Evolutionary conservation across 2,888 invertebrate species (phyloP), one percentile per base, ranked within the genome.

Genomic region (Malthinus flaveolus): DNA sequence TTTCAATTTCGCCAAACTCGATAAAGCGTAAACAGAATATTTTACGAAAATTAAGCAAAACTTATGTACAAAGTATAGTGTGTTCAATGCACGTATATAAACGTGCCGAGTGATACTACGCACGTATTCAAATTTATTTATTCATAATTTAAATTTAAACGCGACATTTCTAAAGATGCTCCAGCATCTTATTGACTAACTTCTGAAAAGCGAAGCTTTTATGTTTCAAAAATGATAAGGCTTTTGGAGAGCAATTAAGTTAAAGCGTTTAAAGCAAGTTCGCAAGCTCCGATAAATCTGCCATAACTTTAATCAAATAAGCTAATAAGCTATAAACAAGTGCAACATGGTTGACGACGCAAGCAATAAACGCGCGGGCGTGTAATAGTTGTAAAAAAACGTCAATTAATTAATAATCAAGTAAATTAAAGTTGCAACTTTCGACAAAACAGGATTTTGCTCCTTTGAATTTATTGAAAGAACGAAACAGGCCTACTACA

Each of bases 231-330:
- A 57, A 57, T 57, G 57, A 57, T 51, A 57, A 51, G 51, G 31
- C 33, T 44, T 51, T 59, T 51, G 34, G 55, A 45, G 13, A 47
- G 47, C 52, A 59, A 59, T 59, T 57, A 62, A 58, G 46, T 55
- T 56, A 34, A 37, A 52, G 48, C 51, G 55, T 34, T 49, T n/a
- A 49, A 31, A 47, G 49, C 44, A 61, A 61, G 45, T 61, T 58
- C 39, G 34, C 42, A 50, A 55, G 55, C 51, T 45, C 44, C 44
- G 39, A 50, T 59, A 59, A 59, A 59, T 59, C 49, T 49, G 44
- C 50, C 45, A 46, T 58, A 58, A 58, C 50, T 59, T 59, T 59
- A 59, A 59, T 59, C 59, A 55, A 59, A 59, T 59, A 58, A 58
- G 53, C 53, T 48, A 59, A 59, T 59, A 58, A 58, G 53, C 58